Percentiles rank a stretch among this genome's conserved stretches.
These are phyloP conservation scores for Ochotona curzoniae DNA, from an alignment of 2,113 vertebrate genomes.

Conservation along the genomic window DNA sequence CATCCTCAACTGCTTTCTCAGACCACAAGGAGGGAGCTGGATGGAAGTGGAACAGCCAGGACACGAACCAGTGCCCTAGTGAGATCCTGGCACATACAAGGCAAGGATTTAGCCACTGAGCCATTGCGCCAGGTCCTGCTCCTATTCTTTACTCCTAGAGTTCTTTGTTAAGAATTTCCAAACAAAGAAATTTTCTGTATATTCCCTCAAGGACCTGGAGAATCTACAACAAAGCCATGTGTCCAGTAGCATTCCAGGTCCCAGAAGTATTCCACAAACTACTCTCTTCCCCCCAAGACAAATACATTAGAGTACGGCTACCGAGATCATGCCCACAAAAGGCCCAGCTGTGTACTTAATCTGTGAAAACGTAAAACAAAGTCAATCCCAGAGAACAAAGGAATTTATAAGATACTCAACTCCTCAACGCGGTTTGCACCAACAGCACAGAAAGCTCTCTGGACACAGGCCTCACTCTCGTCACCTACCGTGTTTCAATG, in stretches of 20 bases:
- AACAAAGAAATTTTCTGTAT: neutral
- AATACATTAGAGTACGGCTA: neutral
- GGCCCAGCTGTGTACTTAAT: neutral
- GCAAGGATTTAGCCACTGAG: no score
- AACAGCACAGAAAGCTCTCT: neutral
- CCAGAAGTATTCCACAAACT: neutral
- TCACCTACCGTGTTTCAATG: constrained; percentile 93
- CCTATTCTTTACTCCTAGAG: neutral
- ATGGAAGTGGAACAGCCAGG: no score
- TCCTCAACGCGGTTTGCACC: neutral
- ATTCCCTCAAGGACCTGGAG: neutral
- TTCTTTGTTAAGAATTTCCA: neutral
- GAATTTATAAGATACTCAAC: neutral
- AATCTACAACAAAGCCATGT: neutral
- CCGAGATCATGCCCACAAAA: neutral
- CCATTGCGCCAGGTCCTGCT: no score
- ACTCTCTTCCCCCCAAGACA: neutral
- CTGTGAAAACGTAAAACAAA: constrained; percentile 22
- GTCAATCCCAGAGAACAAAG: neutral
- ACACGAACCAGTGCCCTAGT: no score
- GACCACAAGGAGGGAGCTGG: no score
- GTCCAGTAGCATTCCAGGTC: constrained; percentile 4
- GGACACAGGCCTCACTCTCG: neutral
- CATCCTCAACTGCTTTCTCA: no score
- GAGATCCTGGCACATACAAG: no score